Evolutionary conservation across 2,888 invertebrate genomes (phyloP).

Genomic region (Seladonia tumulorum): DNA sequence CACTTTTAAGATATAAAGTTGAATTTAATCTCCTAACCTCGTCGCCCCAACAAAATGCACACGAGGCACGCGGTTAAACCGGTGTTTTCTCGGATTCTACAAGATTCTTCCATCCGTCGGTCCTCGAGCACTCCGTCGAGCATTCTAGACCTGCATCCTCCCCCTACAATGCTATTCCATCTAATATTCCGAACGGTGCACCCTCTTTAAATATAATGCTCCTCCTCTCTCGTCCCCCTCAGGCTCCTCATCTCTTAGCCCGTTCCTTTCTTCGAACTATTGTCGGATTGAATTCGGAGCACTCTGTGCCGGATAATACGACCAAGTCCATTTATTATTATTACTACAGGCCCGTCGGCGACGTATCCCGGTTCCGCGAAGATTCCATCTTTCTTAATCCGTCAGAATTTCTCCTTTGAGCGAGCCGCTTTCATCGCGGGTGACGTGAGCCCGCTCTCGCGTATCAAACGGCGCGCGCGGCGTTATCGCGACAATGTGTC

Average conservation of each 20-base stretch:
- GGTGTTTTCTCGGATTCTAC: not conserved
- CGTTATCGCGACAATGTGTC: slow-evolving; percentile 7
- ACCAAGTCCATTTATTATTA: slow-evolving; percentile 1
- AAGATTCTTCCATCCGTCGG: not conserved
- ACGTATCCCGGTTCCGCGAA: not conserved
- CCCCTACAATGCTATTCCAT: not conserved
- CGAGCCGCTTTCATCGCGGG: not conserved
- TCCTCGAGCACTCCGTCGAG: not conserved
- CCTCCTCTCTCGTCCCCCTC: not conserved
- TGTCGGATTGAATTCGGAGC: not conserved
- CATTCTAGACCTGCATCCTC: not conserved
- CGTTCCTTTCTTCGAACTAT: not conserved
- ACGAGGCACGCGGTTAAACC: not conserved
- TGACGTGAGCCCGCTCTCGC: not conserved
- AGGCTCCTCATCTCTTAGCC: not conserved
- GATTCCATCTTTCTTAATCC: not conserved
- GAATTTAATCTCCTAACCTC: too few species aligned
- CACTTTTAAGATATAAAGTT: too few species aligned
- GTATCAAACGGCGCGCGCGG: not conserved
- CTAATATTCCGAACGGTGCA: not conserved
- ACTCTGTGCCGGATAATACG: not conserved
- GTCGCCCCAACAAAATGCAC: too few species aligned
- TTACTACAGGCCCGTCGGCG: not conserved
- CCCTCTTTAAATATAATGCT: not conserved
- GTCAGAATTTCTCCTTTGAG: not conserved